Conservation (phyloP, 2,797 vertebrate genomes). For the Malurus splendens region DNA sequence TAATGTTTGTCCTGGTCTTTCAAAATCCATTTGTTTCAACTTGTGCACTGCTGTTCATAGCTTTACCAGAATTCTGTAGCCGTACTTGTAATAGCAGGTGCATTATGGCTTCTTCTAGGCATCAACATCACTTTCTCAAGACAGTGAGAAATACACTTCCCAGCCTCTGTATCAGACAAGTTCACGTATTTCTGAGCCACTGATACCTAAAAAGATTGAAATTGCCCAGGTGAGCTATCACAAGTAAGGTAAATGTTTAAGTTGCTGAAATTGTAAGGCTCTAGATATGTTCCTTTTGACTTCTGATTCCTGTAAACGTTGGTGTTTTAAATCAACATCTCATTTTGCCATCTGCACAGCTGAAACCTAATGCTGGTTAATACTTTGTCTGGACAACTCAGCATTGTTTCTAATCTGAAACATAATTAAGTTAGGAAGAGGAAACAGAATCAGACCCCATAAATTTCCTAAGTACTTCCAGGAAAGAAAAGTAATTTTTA, state of each 20-base stretch:
- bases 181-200: conserved; percentile 28
- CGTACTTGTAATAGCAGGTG: neutral
- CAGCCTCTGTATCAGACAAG: conserved; percentile 46
- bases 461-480: neutral
- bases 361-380: neutral
- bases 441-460: neutral
- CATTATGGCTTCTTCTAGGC: conserved; percentile 20
- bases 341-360: neutral
- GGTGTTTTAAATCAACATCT: neutral
- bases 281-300: neutral
- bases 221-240: conserved; percentile 41
- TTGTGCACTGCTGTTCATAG: neutral
- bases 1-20: neutral
- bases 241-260: neutral
- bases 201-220: conserved; percentile 45
- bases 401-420: neutral
- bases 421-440: neutral
- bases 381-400: conserved; percentile 6
- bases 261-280: neutral
- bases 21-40: neutral
- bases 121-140: conserved; percentile 30
- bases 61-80: neutral
- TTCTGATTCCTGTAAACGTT: neutral
- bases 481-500: neutral
- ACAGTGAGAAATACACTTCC: conserved; percentile 41